Conservation (phyloP, 1,140 invertebrate genomes). For the Limonius californicus region DNA sequence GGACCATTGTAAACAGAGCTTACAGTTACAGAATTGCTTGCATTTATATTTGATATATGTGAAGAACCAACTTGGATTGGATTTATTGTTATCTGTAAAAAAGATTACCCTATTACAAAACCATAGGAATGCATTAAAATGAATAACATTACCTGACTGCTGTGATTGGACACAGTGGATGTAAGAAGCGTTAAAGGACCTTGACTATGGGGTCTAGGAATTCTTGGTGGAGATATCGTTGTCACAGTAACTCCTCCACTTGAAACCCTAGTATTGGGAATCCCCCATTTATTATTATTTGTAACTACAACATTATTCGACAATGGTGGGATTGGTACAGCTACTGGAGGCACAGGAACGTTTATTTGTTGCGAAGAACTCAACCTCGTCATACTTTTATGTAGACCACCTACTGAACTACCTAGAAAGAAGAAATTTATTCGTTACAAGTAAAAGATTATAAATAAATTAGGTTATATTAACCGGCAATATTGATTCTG, state of each 20-base stretch:
- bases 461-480: too few relatives aligned
- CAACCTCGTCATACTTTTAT: conserved; percentile 77
- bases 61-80: conserved; percentile 14
- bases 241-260: conserved; percentile 62
- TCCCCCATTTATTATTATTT: conserved; percentile 52
- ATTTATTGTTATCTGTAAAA: conserved; percentile 23
- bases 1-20: conserved; percentile 42
- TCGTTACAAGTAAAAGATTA: background rate
- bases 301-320: conserved; percentile 35
- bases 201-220: conserved; percentile 51
- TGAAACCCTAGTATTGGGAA: conserved; percentile 50
- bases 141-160: conserved; percentile 32
- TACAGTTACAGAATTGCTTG: conserved; percentile 38
- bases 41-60: conserved; percentile 19
- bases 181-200: conserved; percentile 49
- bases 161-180: conserved; percentile 27
- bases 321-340: conserved; percentile 38
- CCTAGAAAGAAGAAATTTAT: too few relatives aligned
- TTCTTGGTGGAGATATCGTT: conserved; percentile 53
- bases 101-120: background rate
- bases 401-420: conserved; percentile 70
- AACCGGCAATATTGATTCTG: conserved; percentile 63
- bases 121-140: background rate
- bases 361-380: conserved; percentile 70
- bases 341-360: conserved; percentile 39